phyloP scores from a whole-genome alignment of 2,888 invertebrate genomes.

The Pandemis corylana region DNA sequence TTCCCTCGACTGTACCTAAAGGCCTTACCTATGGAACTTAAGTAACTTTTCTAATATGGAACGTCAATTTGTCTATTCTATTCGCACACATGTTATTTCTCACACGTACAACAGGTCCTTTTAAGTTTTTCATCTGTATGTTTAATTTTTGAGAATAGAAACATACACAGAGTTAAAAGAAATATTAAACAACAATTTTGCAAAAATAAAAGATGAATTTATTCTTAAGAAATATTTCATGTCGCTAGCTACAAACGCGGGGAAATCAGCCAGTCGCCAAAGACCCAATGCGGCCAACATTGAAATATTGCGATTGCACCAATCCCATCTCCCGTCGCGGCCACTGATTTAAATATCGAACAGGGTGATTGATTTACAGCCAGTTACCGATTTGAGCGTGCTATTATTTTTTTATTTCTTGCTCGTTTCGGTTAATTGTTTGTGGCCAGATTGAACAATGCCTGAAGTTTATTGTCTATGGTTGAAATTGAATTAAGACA shows the following conservation, averaged over 20 bases:
- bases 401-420: slow-evolving; percentile 32
- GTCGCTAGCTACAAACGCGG: neutral
- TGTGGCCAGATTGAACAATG: slow-evolving; percentile 19
- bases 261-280: slow-evolving; percentile 34
- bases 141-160: too few species aligned
- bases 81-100: too few species aligned
- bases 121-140: too few species aligned
- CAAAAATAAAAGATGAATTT: too few species aligned
- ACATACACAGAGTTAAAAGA: too few species aligned
- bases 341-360: slow-evolving; percentile 55
- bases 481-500: slow-evolving; percentile 8
- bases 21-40: too few species aligned
- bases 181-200: too few species aligned
- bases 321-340: slow-evolving; percentile 49
- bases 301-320: slow-evolving; percentile 60
- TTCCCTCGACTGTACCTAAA: too few species aligned
- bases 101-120: too few species aligned
- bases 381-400: slow-evolving; percentile 46
- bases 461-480: slow-evolving; percentile 10
- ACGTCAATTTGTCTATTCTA: too few species aligned
- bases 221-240: neutral
- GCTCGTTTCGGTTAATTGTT: slow-evolving; percentile 30
- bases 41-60: too few species aligned
- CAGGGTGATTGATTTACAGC: slow-evolving; percentile 59
- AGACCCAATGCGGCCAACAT: slow-evolving; percentile 44